Evolutionary conservation across 1,140 invertebrate species (phyloP), one percentile per base, ranked within the genome.

Genomic region (Pogonomyrmex barbatus): DNA sequence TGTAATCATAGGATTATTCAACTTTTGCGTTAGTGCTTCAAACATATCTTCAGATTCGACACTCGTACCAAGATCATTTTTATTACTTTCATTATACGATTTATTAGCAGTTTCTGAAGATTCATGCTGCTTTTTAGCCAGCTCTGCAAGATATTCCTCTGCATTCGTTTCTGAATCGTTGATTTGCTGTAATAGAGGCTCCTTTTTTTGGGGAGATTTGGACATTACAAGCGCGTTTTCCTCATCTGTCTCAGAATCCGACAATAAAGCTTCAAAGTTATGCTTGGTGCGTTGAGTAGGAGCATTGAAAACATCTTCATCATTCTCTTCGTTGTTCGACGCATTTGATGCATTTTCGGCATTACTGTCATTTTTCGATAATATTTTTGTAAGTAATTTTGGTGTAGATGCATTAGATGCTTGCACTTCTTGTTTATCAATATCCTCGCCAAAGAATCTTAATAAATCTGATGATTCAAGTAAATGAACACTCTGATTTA

Each of bases 21-120:
- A 5, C 4, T 67, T 39, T 77, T 93, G 92, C 8, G 92, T 93
- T 5, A 56, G 77, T 17, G 33, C 52, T 14, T 91, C 68, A 24
- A 90, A 90, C n/a, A 91, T 39, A 63, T 93, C 87, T 0, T 90
- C 90, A 4, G 90, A 91, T 14, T 91, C 90, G 9, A 63, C n/a
- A 4, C 76, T 84, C 9, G 77, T 67, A 14, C 50, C 42, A 52
- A 24, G 24, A 45, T 79, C 71, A 50, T 63, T 71, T 30, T 10
- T 91, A 36, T 24, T 36, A 68, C 24, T 67, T 24, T 10, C 42
- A 14, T 79, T 58, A 17, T 2, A 39, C 2, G 6, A 10, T 1
- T 47, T 47, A 52, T 67, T 79, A 62, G 33, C 52, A 67, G 0
- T 24, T 45, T 42, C 24, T 30, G 0, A 17, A n/a, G 77, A 70